phyloP scores from a whole-genome alignment of 2,888 invertebrate species.

The Neria commutata region DNA sequence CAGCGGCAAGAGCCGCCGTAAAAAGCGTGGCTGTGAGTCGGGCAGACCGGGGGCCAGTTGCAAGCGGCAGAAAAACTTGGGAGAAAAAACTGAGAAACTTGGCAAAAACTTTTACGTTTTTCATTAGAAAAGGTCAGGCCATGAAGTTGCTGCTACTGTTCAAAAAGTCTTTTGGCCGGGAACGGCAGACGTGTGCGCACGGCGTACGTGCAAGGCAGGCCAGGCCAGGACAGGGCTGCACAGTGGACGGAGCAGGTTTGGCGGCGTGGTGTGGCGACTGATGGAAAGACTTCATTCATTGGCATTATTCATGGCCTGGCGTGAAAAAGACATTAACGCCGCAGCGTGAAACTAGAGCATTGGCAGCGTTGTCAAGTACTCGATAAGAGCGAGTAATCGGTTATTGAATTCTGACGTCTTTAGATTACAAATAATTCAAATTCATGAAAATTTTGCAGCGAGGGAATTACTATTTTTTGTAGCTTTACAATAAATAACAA shows the following conservation, averaged over 20 bases:
- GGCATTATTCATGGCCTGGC: conserved; percentile 15
- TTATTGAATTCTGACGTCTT: too few relatives aligned
- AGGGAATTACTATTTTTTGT: too few relatives aligned
- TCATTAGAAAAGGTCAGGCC: conserved; percentile 29
- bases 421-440: too few relatives aligned
- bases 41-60: not conserved
- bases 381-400: conserved; percentile 5
- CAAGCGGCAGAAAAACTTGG: not conserved
- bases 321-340: conserved; percentile 15
- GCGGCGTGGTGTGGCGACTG: not conserved
- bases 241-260: not conserved
- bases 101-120: conserved; percentile 26
- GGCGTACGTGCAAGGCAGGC: not conserved
- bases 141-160: conserved; percentile 11
- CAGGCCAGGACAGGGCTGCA: not conserved
- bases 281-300: conserved; percentile 19
- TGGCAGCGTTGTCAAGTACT: not conserved
- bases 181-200: not conserved
- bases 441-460: too few relatives aligned
- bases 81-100: not conserved
- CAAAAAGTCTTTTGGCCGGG: not conserved
- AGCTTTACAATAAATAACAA: too few relatives aligned
- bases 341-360: not conserved
- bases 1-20: not conserved
- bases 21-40: not conserved